Conservation (phyloP, 2,797 vertebrate species). For the Alauda arvensis region DNA sequence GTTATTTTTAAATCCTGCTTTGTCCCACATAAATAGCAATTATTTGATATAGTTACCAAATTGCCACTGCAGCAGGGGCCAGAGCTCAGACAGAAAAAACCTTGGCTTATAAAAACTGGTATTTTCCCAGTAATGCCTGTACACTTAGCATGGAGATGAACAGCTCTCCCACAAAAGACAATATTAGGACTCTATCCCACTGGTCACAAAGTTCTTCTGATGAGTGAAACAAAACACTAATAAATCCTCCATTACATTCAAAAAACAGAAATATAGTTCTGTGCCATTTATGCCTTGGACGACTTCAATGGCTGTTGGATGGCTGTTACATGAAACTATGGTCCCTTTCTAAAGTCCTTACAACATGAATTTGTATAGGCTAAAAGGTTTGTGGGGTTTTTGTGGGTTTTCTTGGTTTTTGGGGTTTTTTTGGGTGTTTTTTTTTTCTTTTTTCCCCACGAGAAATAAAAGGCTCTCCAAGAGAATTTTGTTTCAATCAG, state of each 20-base stretch:
- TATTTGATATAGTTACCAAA: not conserved
- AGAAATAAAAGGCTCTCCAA: not conserved
- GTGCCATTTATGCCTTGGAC: not conserved
- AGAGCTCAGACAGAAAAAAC: not conserved
- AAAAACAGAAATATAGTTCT: not conserved
- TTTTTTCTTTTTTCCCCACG: too few species aligned
- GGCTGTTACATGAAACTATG: not conserved
- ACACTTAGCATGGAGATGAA: not conserved
- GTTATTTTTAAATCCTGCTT: not conserved
- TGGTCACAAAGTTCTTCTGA: not conserved
- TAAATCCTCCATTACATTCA: not conserved
- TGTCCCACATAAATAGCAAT: not conserved
- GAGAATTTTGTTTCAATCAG: not conserved
- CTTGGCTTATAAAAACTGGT: not conserved
- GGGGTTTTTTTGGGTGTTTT: too few species aligned
- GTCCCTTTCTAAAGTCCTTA: not conserved
- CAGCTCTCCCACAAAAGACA: not conserved
- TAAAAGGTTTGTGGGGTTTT: not conserved
- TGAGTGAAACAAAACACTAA: not conserved
- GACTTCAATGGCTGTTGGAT: not conserved
- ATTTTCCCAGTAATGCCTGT: not conserved
- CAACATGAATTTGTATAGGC: accelerated
- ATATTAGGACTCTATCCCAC: not conserved
- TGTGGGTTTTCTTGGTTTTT: too few species aligned
- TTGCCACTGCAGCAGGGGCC: not conserved